Conservation (phyloP, 1,140 invertebrate species). For the Pogonognathellus flavescens region DNA sequence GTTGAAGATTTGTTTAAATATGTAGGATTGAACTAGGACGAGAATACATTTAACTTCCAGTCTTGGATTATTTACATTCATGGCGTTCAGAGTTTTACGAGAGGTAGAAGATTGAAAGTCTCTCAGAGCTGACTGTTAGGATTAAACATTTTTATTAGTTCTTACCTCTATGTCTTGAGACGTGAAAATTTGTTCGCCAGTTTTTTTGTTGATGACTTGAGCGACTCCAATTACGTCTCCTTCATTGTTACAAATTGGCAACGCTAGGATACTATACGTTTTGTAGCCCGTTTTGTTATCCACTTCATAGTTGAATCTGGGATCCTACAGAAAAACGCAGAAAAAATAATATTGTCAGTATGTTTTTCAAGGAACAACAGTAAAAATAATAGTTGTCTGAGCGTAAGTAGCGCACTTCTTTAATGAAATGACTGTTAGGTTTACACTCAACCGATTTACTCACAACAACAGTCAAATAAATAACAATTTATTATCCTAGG, state of each 20-base stretch:
- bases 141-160: neutral
- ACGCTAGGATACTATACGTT: constrained; percentile 90
- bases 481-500: too few species aligned
- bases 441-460: too few species aligned
- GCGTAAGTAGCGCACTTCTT: too few species aligned
- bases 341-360: neutral
- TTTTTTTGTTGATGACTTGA: constrained; percentile 96
- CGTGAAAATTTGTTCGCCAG: constrained; percentile 88
- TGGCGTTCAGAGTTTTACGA: neutral
- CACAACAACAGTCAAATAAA: too few species aligned
- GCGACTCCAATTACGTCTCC: constrained; percentile 96
- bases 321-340: constrained; percentile 74
- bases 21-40: neutral
- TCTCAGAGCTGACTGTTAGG: neutral
- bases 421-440: too few species aligned
- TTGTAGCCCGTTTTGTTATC: constrained; percentile 93
- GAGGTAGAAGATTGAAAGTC: neutral
- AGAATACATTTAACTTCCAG: neutral
- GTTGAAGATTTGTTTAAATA: neutral
- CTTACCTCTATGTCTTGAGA: constrained; percentile 86
- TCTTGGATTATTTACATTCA: constrained; percentile 27
- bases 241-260: constrained; percentile 96
- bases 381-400: too few species aligned
- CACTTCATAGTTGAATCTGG: constrained; percentile 90
- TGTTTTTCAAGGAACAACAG: too few species aligned